phyloP scores from a whole-genome alignment of 2,888 invertebrate genomes.

The Netelia melanura region DNA sequence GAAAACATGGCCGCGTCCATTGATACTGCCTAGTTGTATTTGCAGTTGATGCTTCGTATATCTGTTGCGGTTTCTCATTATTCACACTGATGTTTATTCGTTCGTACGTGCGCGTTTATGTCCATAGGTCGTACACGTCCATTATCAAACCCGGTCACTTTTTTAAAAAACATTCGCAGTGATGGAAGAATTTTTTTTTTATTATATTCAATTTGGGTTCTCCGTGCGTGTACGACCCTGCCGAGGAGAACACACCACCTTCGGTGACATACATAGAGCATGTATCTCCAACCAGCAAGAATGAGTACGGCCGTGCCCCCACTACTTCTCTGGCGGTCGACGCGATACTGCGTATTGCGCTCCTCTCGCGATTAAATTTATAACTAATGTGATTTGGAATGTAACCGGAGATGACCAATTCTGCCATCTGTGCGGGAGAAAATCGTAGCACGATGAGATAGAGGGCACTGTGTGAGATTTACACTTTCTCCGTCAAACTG shows the following conservation, averaged over 20 bases:
- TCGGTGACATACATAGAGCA: slow-evolving; percentile 71
- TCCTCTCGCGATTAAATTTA: not conserved
- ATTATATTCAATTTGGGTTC: slow-evolving; percentile 49
- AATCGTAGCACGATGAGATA: too few species aligned
- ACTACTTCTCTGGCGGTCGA: not conserved
- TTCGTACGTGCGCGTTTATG: slow-evolving; percentile 72
- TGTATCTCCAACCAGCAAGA: slow-evolving; percentile 12
- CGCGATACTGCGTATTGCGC: not conserved
- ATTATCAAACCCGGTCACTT: slow-evolving; percentile 75
- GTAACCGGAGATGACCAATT: too few species aligned
- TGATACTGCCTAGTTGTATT: slow-evolving; percentile 67
- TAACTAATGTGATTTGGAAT: not conserved
- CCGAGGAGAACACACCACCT: slow-evolving; percentile 72
- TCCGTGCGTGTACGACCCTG: slow-evolving; percentile 71
- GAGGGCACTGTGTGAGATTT: too few species aligned
- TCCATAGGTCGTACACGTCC: slow-evolving; percentile 71
- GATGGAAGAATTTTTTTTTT: slow-evolving; percentile 61
- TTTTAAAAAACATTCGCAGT: slow-evolving; percentile 76
- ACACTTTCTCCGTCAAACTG: not conserved
- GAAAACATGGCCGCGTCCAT: slow-evolving; percentile 85
- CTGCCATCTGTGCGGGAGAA: too few species aligned
- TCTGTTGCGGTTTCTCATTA: slow-evolving; percentile 64
- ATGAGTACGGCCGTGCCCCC: not conserved
- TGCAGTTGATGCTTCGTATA: slow-evolving; percentile 56
- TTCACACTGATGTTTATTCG: slow-evolving; percentile 69